Base-by-base conservation (phyloP, 1,140 invertebrate genomes). In the Scaptomyza hsui region DNA sequence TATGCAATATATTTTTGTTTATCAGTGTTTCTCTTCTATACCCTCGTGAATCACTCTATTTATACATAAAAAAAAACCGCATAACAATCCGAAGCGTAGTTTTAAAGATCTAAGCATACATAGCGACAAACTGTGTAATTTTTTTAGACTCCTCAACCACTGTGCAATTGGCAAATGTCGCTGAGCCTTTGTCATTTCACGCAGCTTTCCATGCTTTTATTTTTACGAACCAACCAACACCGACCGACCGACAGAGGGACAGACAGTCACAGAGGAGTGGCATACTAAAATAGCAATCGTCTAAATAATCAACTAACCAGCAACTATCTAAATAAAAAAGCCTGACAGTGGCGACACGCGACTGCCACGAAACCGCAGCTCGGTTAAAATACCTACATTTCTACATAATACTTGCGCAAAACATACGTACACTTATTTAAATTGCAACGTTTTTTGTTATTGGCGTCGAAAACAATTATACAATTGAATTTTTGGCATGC, bases 151-250 rank as follows among this genome's bases (percentile, higher is more conserved):
- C 4, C 18, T 16, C 42, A 19, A 1, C 48, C 78, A 80, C 72
- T 64, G 79, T 79, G 29, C 53, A 24, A 13, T 51, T 37, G 55
- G 15, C 26, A 29, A 29, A 44, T 57, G 60, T 75, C 60, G 37
- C 47, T 41, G 45, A 26, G 47, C 42, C 56, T 75, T 76, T 85
- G 80, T 76, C 60, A 72, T 80, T 75, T 56, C 69, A 60, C 65
- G 68, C 81, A 70, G 75, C 48, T 79, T 75, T 85, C 80, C 80
- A 64, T 80, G 77, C 63, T 59, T 64, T 81, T 88, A 68, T 82
- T 29, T 26, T 29, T 29, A 10, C 26, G 26, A 29, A 29, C 26
- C 26, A 5, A 6, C 24, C 24, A 6, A 29, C 26, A 9, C 26
- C 1, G 26, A 10, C n/a, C n/a, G n/a, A n/a, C n/a, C n/a, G n/a